Base-by-base conservation (phyloP, 2,888 invertebrate genomes). In the Ischnura elegans region DNA sequence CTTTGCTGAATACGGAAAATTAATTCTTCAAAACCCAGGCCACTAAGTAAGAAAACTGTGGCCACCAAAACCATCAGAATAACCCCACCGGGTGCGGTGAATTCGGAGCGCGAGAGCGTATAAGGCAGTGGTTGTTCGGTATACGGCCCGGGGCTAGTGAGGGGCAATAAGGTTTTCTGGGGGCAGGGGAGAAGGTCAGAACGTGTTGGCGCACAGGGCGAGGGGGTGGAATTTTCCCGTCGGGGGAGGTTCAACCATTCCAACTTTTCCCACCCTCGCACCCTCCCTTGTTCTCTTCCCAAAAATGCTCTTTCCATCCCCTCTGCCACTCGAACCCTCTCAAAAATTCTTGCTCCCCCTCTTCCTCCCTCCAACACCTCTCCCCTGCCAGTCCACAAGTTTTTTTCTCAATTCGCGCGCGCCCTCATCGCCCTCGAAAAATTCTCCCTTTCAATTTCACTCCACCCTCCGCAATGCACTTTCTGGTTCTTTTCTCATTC, bases 391-490 rank as follows among this genome's bases (percentile, higher is more conserved):
- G n/a, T 61, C 25, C 61, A 25, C 29, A 76, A 76, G 76, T 76
- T 76, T 76, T 66, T n/a, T 76, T 76, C 36, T n/a, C 76, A 76
- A 76, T 76, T 76, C 76, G 25, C 36, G 36, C 76, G 2, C 76
- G n/a, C 36, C n/a, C 61, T 25, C 61, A 21, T 25, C 21, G n/a
- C 76, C 76, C 76, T 36, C 36, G 76, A 10, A 76, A 76, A 76
- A 76, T 36, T 76, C 76, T 76, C 76, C 36, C 76, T 76, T 76
- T 76, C 76, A 76, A 76, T 76, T 76, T 76, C 76, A 36, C 36
- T 36, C 76, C 76, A 36, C 76, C 13, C n/a, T 36, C 76, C 29
- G 36, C 76, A 10, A 19, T 76, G 13, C 76, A 21, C 29, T 76
- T 16, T n/a, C n/a, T n/a, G n/a, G n/a, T n/a, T n/a, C n/a, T n/a